Conservation (phyloP, 2,113 vertebrate genomes). For the Petaurus breviceps region DNA sequence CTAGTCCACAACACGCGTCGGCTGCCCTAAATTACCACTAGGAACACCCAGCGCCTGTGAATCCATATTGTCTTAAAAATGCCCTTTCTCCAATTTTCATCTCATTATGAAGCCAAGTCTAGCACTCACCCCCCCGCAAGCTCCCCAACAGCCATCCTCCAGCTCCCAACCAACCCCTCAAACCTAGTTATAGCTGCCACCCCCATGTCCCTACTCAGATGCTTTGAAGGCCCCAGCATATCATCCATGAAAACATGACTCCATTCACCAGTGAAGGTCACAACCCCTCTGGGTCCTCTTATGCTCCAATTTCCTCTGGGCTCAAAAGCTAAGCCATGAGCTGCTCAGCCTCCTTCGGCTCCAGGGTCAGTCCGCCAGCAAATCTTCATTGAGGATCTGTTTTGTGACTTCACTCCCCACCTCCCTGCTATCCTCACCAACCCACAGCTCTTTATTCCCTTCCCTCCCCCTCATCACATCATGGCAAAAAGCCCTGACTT, state of each 20-base stretch:
- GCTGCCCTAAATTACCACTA: background rate
- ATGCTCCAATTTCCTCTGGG: background rate
- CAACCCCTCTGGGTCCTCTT: background rate
- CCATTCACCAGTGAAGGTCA: background rate
- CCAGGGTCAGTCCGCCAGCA: background rate
- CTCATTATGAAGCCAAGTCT: background rate
- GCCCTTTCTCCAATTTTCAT: background rate
- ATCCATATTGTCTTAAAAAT: background rate
- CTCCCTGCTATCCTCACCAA: background rate
- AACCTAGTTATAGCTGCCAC: background rate
- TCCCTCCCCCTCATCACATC: background rate
- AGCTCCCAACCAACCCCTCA: background rate
- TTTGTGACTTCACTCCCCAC: background rate
- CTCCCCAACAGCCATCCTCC: background rate
- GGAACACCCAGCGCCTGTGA: background rate
- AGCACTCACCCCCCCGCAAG: background rate
- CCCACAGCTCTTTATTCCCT: background rate
- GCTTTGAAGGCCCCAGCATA: background rate
- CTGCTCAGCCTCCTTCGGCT: background rate
- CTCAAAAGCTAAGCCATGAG: background rate
- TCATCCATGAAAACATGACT: background rate
- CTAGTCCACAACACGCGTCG: background rate
- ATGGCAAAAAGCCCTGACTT: background rate
- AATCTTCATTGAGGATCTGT: background rate
- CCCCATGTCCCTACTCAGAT: background rate